phyloP scores from a whole-genome alignment of 1,140 invertebrate species.

The Achatina immaculata region DNA sequence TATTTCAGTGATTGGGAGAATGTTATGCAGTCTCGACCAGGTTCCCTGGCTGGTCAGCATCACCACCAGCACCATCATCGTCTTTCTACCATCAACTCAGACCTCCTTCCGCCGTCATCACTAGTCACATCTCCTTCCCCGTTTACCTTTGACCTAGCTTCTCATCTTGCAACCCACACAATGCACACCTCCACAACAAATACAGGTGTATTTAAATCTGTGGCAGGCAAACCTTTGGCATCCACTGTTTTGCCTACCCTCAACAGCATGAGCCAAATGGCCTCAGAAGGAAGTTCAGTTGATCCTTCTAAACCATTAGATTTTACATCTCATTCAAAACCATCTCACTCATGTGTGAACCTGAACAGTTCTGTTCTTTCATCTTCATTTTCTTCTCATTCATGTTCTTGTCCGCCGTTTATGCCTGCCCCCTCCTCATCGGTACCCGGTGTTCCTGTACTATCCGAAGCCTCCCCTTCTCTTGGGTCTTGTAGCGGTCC shows the following conservation, averaged over 20 bases:
- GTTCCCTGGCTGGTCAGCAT: conserved; percentile 24
- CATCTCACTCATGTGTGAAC: conserved; percentile 39
- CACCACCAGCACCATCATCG: conserved; percentile 44
- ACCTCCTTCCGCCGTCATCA: conserved; percentile 58
- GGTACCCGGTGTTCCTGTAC: background rate
- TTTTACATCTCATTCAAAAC: conserved; percentile 33
- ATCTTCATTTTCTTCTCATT: background rate
- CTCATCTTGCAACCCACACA: conserved; percentile 50
- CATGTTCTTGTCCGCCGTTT: conserved; percentile 1
- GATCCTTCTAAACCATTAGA: conserved; percentile 40
- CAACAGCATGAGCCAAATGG: background rate
- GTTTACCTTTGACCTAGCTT: conserved; percentile 53
- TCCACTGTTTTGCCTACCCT: conserved; percentile 14
- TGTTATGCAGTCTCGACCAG: conserved; percentile 40
- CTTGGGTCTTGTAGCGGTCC: conserved; percentile 38
- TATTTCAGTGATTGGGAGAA: conserved; percentile 67
- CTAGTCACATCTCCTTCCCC: conserved; percentile 48
- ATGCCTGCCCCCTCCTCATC: conserved; percentile 27
- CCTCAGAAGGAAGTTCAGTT: conserved; percentile 36
- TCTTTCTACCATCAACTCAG: conserved; percentile 51
- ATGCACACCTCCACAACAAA: conserved; percentile 47
- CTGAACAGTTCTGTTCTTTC: conserved; percentile 30
- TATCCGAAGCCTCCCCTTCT: background rate
- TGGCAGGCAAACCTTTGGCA: conserved; percentile 30
- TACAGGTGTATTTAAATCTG: conserved; percentile 57